Conservation (phyloP, 2,888 invertebrate genomes). For the Monopis laevigella region DNA sequence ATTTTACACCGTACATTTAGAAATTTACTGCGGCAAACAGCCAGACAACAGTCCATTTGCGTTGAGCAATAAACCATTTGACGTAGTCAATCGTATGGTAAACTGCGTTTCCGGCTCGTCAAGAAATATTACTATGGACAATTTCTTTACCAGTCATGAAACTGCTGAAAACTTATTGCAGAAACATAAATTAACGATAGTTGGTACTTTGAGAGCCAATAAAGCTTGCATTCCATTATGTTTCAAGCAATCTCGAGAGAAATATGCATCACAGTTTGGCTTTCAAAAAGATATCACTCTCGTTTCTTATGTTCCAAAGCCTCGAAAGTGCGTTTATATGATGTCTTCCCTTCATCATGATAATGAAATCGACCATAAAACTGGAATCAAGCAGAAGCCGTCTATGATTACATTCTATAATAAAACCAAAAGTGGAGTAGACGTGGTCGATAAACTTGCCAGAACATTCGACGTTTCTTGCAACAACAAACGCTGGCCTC, state of each 20-base stretch:
- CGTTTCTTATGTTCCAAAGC: slow-evolving; percentile 26
- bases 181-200: slow-evolving; percentile 3
- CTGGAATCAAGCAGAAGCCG: slow-evolving; percentile 23
- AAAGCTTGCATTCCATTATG: slow-evolving; percentile 3
- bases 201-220: slow-evolving; percentile 11
- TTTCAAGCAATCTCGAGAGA: slow-evolving; percentile 5
- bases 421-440: slow-evolving; percentile 24
- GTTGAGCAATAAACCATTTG: slow-evolving; percentile 20
- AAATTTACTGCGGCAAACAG: slow-evolving; percentile 24
- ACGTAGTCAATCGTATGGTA: slow-evolving; percentile 20
- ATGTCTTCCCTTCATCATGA: slow-evolving; percentile 27
- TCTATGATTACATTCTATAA: slow-evolving; percentile 26
- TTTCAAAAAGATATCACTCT: slow-evolving; percentile 22
- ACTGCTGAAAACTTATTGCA: slow-evolving; percentile 1
- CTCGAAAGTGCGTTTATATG: slow-evolving; percentile 25
- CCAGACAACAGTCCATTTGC: slow-evolving; percentile 20
- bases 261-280: slow-evolving; percentile 14
- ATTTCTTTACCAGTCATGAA: slow-evolving; percentile 22
- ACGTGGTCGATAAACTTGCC: slow-evolving; percentile 23
- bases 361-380: slow-evolving; percentile 23
- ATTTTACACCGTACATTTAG: slow-evolving; percentile 19
- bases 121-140: slow-evolving; percentile 17
- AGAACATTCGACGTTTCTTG: slow-evolving; percentile 21
- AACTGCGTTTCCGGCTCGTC: slow-evolving; percentile 17
- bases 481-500: slow-evolving; percentile 22